Evolutionary conservation across 2,888 invertebrate genomes (phyloP).

Genomic region (Panzeria rudis): DNA sequence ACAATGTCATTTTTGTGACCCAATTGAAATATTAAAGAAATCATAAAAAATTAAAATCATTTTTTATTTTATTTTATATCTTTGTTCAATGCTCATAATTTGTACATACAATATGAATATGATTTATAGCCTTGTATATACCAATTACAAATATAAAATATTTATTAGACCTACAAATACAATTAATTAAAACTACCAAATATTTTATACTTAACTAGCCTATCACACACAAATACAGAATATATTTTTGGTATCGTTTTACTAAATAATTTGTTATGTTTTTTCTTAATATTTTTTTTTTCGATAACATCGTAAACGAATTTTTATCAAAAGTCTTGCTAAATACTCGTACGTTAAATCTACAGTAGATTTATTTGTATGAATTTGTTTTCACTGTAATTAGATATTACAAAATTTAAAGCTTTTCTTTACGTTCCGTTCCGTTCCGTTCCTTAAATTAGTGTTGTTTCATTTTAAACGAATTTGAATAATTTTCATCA

Average conservation of each 20-base stretch:
- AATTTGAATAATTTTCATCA: neutral
- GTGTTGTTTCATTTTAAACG: neutral
- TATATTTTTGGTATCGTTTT: constrained; percentile 2
- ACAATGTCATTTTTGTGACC: too few species aligned
- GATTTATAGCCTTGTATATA: constrained; percentile 39
- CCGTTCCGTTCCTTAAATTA: constrained; percentile 32
- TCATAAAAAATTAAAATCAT: constrained; percentile 80
- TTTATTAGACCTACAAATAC: constrained; percentile 41
- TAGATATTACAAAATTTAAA: constrained; percentile 52
- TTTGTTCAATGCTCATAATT: constrained; percentile 36
- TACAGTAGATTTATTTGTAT: constrained; percentile 32
- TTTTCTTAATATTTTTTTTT: constrained; percentile 26
- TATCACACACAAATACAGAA: constrained; percentile 38
- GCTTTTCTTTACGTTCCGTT: constrained; percentile 57
- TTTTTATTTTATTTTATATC: constrained; percentile 31
- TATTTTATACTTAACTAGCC: constrained; percentile 44
- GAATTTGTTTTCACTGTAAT: constrained; percentile 13
- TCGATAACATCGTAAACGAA: constrained; percentile 51
- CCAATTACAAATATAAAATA: constrained; percentile 49
- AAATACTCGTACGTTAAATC: constrained; percentile 1
- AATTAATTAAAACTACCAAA: constrained; percentile 48
- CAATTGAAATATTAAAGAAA: constrained; percentile 83
- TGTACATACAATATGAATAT: constrained; percentile 62
- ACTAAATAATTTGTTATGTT: neutral
- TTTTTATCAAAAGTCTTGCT: constrained; percentile 54